Conservation (phyloP, 1,140 invertebrate genomes). For the Grapholita molesta region DNA sequence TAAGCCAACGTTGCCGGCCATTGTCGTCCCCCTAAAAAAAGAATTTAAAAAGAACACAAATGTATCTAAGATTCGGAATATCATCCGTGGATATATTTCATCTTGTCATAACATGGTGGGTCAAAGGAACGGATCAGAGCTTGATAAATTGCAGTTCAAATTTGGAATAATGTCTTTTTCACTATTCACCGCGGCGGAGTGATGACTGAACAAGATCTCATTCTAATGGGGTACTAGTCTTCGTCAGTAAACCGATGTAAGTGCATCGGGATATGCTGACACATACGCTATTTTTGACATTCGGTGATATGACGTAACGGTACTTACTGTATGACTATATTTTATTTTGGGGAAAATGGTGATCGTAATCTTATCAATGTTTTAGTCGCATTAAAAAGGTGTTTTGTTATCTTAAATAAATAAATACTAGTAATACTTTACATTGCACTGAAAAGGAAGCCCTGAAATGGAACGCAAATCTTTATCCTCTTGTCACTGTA, state of each 20-base stretch:
- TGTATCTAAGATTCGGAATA: conserved; percentile 64
- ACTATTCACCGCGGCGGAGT: conserved; percentile 58
- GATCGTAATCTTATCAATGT: neutral
- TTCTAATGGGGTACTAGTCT: conserved; percentile 32
- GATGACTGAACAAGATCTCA: conserved; percentile 60
- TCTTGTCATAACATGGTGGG: conserved; percentile 74
- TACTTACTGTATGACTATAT: conserved; percentile 20
- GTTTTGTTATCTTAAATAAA: too few relatives aligned
- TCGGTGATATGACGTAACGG: neutral
- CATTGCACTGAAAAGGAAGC: too few relatives aligned
- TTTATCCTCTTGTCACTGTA: too few relatives aligned
- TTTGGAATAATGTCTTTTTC: conserved; percentile 76
- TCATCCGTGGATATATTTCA: conserved; percentile 72
- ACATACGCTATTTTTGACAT: neutral
- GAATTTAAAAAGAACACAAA: conserved; percentile 58
- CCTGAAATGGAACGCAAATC: too few relatives aligned
- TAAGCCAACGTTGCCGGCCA: conserved; percentile 40
- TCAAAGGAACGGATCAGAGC: conserved; percentile 62
- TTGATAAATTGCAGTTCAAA: conserved; percentile 75
- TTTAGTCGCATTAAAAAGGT: neutral
- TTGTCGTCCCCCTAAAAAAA: conserved; percentile 43
- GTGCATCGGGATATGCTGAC: neutral
- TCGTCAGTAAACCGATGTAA: neutral
- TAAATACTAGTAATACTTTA: too few relatives aligned
- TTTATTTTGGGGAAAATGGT: conserved; percentile 4